These are phyloP conservation scores for Lasioglossum figueresi DNA, from an alignment of 2,888 invertebrate species.

Conservation along the genomic window DNA sequence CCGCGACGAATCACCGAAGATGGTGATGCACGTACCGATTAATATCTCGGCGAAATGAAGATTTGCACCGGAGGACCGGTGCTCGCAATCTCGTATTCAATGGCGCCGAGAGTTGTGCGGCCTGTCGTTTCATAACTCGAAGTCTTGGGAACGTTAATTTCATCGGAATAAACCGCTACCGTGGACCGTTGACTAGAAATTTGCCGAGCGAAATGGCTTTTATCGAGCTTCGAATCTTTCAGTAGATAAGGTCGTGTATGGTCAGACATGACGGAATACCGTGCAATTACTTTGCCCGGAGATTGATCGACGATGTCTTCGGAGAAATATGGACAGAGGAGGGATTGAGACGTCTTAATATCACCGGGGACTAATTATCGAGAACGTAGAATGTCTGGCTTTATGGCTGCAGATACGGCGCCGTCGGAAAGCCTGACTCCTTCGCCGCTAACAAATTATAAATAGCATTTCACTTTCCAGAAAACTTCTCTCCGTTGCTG, in stretches of 20 bases:
- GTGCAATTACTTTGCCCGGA: background rate
- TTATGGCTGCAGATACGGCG: background rate
- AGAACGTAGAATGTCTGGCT: background rate
- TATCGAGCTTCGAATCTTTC: background rate
- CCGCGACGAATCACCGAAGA: constrained; percentile 13
- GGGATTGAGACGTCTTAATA: background rate
- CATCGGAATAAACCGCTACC: background rate
- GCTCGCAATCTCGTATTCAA: constrained; percentile 2
- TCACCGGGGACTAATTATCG: background rate
- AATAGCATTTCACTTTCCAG: background rate
- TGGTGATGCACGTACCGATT: constrained; percentile 13
- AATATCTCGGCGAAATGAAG: constrained; percentile 14
- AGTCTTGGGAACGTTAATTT: background rate
- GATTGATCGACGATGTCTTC: constrained; percentile 7
- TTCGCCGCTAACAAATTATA: background rate
- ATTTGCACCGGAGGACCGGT: background rate
- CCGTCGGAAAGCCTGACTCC: background rate
- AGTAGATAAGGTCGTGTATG: constrained; percentile 11
- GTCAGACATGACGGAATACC: constrained; percentile 1
- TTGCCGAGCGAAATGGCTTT: background rate
- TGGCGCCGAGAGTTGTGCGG: background rate
- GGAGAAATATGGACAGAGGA: background rate
- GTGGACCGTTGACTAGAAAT: background rate
- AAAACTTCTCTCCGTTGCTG: background rate
- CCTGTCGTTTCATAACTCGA: constrained; percentile 10